These are phyloP conservation scores for Ormyrus labotus DNA, from an alignment of 2,888 invertebrate species.

Conservation along the genomic window DNA sequence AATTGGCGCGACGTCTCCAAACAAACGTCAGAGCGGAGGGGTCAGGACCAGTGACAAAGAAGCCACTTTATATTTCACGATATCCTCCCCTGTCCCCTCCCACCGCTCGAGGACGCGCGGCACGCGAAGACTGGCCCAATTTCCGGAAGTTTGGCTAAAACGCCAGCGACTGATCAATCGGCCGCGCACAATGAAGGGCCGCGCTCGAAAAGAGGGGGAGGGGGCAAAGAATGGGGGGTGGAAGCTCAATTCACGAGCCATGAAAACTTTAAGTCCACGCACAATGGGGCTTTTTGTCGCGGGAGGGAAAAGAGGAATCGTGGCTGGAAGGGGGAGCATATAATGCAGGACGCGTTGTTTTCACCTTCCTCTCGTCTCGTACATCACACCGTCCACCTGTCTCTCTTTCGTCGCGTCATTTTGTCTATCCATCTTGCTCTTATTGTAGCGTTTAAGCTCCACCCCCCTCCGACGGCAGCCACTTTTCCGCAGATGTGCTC, in stretches of 20 bases:
- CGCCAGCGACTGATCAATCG: slow-evolving; percentile 22
- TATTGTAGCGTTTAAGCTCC: neutral
- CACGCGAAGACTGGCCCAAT: slow-evolving; percentile 31
- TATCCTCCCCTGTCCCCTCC: neutral
- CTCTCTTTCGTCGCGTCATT: neutral
- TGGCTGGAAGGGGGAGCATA: slow-evolving; percentile 4
- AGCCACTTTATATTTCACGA: slow-evolving; percentile 48
- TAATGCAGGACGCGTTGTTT: slow-evolving; percentile 16
- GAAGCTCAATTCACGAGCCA: slow-evolving; percentile 27
- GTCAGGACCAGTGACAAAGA: slow-evolving; percentile 20
- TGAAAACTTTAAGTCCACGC: slow-evolving; percentile 46
- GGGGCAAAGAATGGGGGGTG: neutral
- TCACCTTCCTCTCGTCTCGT: neutral
- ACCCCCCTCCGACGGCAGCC: neutral
- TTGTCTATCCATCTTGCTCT: slow-evolving; percentile 11
- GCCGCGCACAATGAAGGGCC: slow-evolving; percentile 15
- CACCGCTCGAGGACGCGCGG: neutral
- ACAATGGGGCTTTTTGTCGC: slow-evolving; percentile 40
- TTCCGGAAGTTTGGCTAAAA: slow-evolving; percentile 26
- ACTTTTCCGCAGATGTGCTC: slow-evolving; percentile 34
- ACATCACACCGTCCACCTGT: neutral
- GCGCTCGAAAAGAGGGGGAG: slow-evolving; percentile 15
- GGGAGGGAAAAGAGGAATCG: neutral
- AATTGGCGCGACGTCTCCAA: slow-evolving; percentile 24
- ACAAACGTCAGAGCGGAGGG: slow-evolving; percentile 8